Conservation (phyloP, 1,140 invertebrate species). For the Aphis gossypii region DNA sequence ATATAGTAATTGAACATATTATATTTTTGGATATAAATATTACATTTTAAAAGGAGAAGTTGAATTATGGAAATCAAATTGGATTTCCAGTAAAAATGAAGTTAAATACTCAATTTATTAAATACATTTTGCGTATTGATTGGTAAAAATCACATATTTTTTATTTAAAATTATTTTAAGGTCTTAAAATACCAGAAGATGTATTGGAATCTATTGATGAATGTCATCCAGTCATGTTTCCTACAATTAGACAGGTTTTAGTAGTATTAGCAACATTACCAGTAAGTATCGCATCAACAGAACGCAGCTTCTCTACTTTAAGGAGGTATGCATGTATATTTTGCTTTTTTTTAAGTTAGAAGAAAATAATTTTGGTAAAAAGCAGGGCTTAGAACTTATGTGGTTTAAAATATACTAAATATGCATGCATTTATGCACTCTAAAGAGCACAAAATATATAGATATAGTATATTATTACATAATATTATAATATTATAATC, state of each 20-base stretch:
- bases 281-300: constrained; percentile 34
- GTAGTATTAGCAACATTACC: constrained; percentile 15
- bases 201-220: constrained; percentile 4
- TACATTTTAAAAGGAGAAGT: not conserved
- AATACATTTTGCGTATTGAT: not conserved
- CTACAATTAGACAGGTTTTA: not conserved
- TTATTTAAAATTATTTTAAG: constrained; percentile 4
- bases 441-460: too few relatives aligned
- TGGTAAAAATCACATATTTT: not conserved
- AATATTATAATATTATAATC: too few relatives aligned
- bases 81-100: not conserved
- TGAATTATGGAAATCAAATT: constrained; percentile 15
- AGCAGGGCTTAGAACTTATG: too few relatives aligned
- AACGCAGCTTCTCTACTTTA: constrained; percentile 42
- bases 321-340: constrained; percentile 24
- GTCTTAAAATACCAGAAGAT: constrained; percentile 8
- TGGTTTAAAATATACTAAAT: too few relatives aligned
- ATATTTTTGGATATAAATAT: not conserved
- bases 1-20: not conserved
- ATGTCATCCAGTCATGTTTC: not conserved
- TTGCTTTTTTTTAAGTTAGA: too few relatives aligned
- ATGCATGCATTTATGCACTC: too few relatives aligned
- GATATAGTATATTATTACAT: too few relatives aligned
- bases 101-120: constrained; percentile 10
- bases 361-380: too few relatives aligned